Evolutionary conservation across 2,888 invertebrate genomes (phyloP).

Genomic region (Aleiodes testaceus): DNA sequence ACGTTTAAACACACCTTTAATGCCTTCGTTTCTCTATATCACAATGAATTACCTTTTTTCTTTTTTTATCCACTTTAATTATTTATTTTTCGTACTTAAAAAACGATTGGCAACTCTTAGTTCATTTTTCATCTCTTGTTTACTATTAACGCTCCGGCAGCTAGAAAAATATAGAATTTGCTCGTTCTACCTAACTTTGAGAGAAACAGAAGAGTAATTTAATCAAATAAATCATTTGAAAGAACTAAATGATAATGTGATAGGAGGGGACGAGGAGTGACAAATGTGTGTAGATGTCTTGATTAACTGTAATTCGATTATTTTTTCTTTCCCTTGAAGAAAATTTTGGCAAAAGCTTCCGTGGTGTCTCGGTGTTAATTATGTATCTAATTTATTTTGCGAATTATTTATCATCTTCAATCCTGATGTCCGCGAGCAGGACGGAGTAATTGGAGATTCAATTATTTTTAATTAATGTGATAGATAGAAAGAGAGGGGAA

Average conservation of each 20-base stretch:
- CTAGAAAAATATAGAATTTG: conserved; percentile 66
- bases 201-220: conserved; percentile 45
- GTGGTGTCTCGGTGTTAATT: conserved; percentile 18
- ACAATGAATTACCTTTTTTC: conserved; percentile 61
- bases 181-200: conserved; percentile 57
- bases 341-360: conserved; percentile 14
- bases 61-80: conserved; percentile 24
- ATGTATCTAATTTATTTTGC: neutral
- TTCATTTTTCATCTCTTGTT: conserved; percentile 49
- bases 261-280: conserved; percentile 19
- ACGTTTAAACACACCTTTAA: conserved; percentile 56
- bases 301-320: neutral
- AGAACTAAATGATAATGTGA: neutral
- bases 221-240: neutral
- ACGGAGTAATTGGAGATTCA: conserved; percentile 18
- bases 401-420: conserved; percentile 11
- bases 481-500: conserved; percentile 7
- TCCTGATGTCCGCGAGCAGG: conserved; percentile 24
- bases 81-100: conserved; percentile 47
- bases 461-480: neutral
- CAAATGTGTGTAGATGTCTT: conserved; percentile 15
- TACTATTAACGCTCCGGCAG: conserved; percentile 57
- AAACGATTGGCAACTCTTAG: conserved; percentile 61
- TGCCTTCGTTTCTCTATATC: conserved; percentile 63
- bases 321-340: neutral